Base-by-base conservation (phyloP, 2,113 vertebrate genomes). In the Egretta garzetta region DNA sequence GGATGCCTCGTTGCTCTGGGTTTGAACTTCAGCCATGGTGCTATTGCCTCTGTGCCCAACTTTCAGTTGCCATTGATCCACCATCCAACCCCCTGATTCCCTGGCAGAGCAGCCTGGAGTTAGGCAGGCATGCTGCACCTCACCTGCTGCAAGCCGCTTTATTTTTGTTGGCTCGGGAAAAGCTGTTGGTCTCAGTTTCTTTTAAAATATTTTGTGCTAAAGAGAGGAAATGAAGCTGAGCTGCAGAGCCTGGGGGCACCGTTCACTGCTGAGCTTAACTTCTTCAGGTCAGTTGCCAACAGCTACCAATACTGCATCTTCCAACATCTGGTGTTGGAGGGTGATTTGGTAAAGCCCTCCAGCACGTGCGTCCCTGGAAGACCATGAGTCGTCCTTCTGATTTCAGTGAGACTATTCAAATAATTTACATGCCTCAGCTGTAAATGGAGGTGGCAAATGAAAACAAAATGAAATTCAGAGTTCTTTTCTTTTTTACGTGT, bases 161-260 rank as follows among this genome's bases (percentile, higher is more conserved):
- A 56, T 75, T 96, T 95, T 60, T 75, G 23, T 95, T 95, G 87
- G 89, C 80, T 55, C 19, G 56, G 56, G 43, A 47, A 93, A 89
- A 75, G 35, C 43, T 79, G 80, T 90, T 82, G 84, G 52, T 91
- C 43, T 91, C 70, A 71, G 35, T 79, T 95, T 95, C 84, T 94
- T 91, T 75, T 91, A 87, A 87, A 94, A 94, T 81, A 91, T 89
- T 94, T 96, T 86, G 49, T 84, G 59, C 45, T 89, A 79, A 72
- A 58, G 63, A 63, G 73, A 87, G 80, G 64, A 84, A 94, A 92
- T 6, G 14, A 84, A 88, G 37, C 82, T 52, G 56, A 84, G 21
- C 56, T 72, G 28, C 80, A 88, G 63, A 70, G 67, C 79, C 88
- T 76, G 60, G 56, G 58, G 87, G 41, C 60, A 91, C 32, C 19